phyloP scores from a whole-genome alignment of 1,140 invertebrate species.

The Philopotamus ludificatus region DNA sequence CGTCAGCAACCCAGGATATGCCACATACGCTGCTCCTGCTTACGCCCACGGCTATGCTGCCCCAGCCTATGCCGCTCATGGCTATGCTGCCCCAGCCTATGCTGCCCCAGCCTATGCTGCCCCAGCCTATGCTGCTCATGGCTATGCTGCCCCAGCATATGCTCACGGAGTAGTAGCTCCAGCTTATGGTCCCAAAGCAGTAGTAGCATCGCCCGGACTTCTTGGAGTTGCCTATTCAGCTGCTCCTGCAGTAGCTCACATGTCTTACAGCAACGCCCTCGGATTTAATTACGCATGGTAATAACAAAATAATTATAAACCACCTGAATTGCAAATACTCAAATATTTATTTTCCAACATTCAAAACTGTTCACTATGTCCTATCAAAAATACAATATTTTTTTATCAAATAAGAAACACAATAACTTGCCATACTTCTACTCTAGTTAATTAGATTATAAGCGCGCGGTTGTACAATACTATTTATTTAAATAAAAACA shows the following conservation, averaged over 20 bases:
- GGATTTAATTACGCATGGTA: conserved; percentile 60
- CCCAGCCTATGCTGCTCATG: conserved; percentile 23
- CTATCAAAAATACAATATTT: background rate
- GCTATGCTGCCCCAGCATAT: conserved; percentile 37
- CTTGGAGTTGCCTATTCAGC: conserved; percentile 62
- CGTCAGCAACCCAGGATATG: conserved; percentile 62
- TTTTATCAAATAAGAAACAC: background rate
- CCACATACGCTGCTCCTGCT: conserved; percentile 44
- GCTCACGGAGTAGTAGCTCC: conserved; percentile 28
- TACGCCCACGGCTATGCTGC: conserved; percentile 47
- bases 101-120: conserved; percentile 50
- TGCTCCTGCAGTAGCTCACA: conserved; percentile 65
- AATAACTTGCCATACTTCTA: too few species aligned
- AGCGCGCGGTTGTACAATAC: conserved; percentile 20
- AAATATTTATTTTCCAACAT: background rate
- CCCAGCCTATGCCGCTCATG: conserved; percentile 23
- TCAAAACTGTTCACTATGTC: background rate
- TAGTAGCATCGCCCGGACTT: conserved; percentile 49
- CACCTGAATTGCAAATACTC: background rate
- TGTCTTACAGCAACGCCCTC: conserved; percentile 61
- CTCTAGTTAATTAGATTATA: background rate
- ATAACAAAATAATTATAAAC: conserved; percentile 28
- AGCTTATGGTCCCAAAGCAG: conserved; percentile 32
- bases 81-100: conserved; percentile 46
- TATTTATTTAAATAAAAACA: conserved; percentile 10